Base-by-base conservation (phyloP, 1,140 invertebrate species). In the Teleogryllus occipitalis region DNA sequence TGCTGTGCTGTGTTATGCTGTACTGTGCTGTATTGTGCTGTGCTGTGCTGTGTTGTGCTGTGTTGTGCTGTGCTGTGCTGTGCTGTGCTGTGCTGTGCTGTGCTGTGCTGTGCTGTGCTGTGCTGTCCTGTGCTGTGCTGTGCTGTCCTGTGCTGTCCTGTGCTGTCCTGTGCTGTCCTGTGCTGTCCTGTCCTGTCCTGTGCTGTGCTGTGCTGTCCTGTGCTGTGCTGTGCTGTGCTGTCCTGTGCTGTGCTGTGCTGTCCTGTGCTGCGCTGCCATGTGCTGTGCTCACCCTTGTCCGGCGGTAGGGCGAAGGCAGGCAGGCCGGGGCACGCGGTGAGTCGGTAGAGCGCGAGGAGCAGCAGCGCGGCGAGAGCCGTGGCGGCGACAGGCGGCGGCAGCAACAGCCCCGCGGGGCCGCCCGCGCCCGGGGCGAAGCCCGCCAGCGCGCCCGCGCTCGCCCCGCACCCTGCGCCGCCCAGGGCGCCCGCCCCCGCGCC, bases 151-250 rank as follows among this genome's bases (percentile, higher is more conserved):
- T 81, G 75, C 46, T 81, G 80, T 79, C 76, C 75, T 77, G 75
- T 82, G 8, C 49, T 79, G 80, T 82, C 76, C 77, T 82, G 81
- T 81, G 82, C 80, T 83, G 81, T 83, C 81, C 74, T 81, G 78
- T 83, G 82, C 78, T 81, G 80, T 82, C 80, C 78, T 77, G 77
- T 82, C 7, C 54, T 79, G 78, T 83, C 77, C 74, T 82, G 81
- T 82, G 82, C 78, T 83, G 81, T 82, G 82, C 74, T 81, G 80
- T 83, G 82, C 80, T 81, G 80, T 82, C 81, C 76, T 81, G 82
- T 83, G 82, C 76, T 81, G 80, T 83, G 80, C 76, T 81, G 81
- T 83, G 81, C 78, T 81, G 81, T 82, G 82, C 78, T 79, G 79
- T 82, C 80, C 75, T 82, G 77, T 82, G 81, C 76, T 80, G 82